Conservation (phyloP, 2,797 vertebrate species). For the Xiphorhynchus erythropygius region DNA sequence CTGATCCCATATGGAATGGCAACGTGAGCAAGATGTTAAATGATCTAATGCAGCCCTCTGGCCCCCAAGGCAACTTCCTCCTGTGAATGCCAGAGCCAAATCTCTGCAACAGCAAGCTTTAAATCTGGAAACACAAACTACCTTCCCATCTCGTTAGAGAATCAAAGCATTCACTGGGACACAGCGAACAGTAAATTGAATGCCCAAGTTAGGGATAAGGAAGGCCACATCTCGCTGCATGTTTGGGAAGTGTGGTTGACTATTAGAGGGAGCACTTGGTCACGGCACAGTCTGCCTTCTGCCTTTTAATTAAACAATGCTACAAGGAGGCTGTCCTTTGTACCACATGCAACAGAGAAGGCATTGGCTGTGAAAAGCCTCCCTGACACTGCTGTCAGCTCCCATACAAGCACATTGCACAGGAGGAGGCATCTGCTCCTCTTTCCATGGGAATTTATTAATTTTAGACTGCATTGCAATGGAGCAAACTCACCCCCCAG, state of each 20-base stretch:
- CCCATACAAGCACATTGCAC: background rate
- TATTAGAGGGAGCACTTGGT: background rate
- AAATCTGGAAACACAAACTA: slow-evolving; percentile 62
- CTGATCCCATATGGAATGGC: slow-evolving; percentile 56
- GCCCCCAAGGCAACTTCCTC: slow-evolving; percentile 64
- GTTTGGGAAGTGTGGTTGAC: background rate
- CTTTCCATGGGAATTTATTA: background rate
- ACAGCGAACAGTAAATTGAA: background rate
- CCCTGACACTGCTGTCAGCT: background rate
- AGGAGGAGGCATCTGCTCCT: background rate
- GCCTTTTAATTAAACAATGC: background rate
- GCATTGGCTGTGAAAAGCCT: background rate
- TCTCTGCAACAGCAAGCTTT: slow-evolving; percentile 56
- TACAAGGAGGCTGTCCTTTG: background rate
- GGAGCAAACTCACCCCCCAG: background rate
- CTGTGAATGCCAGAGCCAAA: slow-evolving; percentile 57
- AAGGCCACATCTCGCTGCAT: rapidly evolving
- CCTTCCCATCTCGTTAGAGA: slow-evolving; percentile 47
- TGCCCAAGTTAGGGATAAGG: background rate
- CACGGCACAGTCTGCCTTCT: background rate
- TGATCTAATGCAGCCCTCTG: slow-evolving; percentile 55
- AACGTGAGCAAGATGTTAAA: slow-evolving; percentile 46
- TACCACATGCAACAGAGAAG: background rate
- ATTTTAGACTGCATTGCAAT: background rate
- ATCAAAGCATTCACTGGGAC: background rate